A percentile compares a stretch with the other conserved stretches of the same genome.
Evolutionary conservation across 2,797 vertebrate genomes (phyloP).

Genomic region (Sparus aurata): DNA sequence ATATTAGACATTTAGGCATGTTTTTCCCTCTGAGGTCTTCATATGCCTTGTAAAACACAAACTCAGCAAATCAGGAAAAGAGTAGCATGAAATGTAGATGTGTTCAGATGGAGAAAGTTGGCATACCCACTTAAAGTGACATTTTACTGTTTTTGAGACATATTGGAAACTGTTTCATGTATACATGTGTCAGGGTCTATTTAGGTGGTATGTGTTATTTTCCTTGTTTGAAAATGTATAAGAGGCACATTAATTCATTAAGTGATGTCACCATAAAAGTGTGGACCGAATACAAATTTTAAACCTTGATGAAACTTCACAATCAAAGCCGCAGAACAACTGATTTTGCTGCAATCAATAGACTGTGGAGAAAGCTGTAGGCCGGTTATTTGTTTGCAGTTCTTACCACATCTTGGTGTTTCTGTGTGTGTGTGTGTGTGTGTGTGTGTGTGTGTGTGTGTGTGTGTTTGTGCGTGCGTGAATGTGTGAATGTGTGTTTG

Average conservation of each 20-base stretch:
- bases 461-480: not conserved
- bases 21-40: not conserved
- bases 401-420: not conserved
- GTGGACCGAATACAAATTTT: conserved; percentile 5
- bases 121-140: not conserved
- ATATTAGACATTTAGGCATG: not conserved
- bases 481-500: not conserved
- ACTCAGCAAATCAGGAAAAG: not conserved
- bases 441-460: not conserved
- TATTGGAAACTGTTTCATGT: not conserved
- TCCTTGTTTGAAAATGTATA: not conserved
- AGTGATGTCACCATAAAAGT: conserved; percentile 8
- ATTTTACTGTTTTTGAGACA: conserved; percentile 6
- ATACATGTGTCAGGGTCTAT: not conserved
- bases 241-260: not conserved
- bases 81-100: not conserved
- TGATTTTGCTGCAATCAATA: conserved; percentile 26
- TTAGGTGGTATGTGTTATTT: not conserved
- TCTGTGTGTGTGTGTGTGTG: not conserved
- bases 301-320: conserved; percentile 14
- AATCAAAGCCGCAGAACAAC: conserved; percentile 16
- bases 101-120: not conserved
- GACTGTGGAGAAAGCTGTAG: conserved; percentile 5
- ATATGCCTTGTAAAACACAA: not conserved
- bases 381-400: not conserved